Evolutionary conservation across 2,113 vertebrate genomes (phyloP).

Genomic region (Gopherus evgoodei): DNA sequence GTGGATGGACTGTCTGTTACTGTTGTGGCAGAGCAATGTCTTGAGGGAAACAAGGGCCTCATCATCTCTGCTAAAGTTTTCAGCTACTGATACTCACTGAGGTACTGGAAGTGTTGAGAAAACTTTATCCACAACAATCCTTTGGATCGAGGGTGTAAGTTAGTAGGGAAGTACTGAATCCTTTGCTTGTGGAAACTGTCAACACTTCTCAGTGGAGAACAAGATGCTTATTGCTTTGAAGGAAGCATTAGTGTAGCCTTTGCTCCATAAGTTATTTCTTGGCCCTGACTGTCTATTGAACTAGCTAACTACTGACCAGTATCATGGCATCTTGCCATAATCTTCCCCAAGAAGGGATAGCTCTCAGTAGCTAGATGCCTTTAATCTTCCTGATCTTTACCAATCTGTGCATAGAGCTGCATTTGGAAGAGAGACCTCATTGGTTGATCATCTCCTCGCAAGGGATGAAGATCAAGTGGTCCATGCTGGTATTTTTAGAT

Average conservation of each 20-base stretch:
- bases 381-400: neutral
- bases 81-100: neutral
- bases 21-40: neutral
- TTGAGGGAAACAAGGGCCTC: neutral
- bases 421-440: neutral
- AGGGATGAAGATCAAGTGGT: neutral
- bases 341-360: neutral
- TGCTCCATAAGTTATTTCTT: neutral
- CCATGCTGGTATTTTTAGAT: neutral
- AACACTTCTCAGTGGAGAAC: neutral
- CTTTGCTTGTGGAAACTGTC: neutral
- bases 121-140: neutral
- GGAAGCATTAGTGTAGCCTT: neutral
- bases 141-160: neutral
- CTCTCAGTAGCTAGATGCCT: neutral
- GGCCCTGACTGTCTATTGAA: neutral
- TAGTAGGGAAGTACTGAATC: neutral
- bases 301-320: neutral
- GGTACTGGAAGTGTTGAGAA: neutral
- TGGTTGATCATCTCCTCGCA: neutral
- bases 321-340: neutral
- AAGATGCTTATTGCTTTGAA: neutral
- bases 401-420: neutral
- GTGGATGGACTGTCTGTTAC: neutral
- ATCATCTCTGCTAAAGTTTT: neutral